These are phyloP conservation scores for Pleuronectes platessa DNA, from an alignment of 2,113 vertebrate genomes.

Conservation along the genomic window DNA sequence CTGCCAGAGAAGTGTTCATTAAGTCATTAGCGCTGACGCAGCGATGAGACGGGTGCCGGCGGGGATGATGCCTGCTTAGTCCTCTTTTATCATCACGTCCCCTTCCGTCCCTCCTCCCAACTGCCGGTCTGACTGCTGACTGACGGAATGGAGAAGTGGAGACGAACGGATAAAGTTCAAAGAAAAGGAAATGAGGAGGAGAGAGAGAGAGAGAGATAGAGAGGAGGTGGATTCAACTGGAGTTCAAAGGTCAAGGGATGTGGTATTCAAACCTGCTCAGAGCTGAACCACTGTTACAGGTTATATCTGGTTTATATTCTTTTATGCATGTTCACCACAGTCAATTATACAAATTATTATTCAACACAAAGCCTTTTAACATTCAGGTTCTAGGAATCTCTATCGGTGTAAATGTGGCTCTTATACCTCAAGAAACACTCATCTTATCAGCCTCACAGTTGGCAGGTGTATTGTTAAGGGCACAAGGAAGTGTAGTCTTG, in stretches of 20 bases:
- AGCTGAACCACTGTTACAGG: neutral
- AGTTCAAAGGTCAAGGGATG: constrained; percentile 43
- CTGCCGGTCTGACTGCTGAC: constrained; percentile 63
- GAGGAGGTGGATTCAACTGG: constrained; percentile 25
- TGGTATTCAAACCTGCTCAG: constrained; percentile 11
- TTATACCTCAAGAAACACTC: too few species aligned
- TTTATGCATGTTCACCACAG: neutral
- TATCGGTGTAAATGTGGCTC: too few species aligned
- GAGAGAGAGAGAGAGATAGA: constrained; percentile 4
- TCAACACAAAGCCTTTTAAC: too few species aligned
- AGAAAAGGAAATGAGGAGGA: neutral
- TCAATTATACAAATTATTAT: neutral
- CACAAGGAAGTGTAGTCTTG: too few species aligned
- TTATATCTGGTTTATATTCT: neutral
- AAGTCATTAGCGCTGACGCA: constrained; percentile 86
- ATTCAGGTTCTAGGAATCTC: too few species aligned
- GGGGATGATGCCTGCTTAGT: constrained; percentile 80
- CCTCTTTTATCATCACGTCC: constrained; percentile 67
- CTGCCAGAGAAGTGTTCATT: constrained; percentile 86
- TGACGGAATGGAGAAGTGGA: constrained; percentile 69
- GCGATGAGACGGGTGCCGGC: constrained; percentile 76
- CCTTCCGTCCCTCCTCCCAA: constrained; percentile 51
- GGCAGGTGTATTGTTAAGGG: too few species aligned
- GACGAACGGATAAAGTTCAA: constrained; percentile 37
- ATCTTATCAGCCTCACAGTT: too few species aligned